Base-by-base conservation (phyloP, 2,888 invertebrate species). In the Lasioglossum calceatum region DNA sequence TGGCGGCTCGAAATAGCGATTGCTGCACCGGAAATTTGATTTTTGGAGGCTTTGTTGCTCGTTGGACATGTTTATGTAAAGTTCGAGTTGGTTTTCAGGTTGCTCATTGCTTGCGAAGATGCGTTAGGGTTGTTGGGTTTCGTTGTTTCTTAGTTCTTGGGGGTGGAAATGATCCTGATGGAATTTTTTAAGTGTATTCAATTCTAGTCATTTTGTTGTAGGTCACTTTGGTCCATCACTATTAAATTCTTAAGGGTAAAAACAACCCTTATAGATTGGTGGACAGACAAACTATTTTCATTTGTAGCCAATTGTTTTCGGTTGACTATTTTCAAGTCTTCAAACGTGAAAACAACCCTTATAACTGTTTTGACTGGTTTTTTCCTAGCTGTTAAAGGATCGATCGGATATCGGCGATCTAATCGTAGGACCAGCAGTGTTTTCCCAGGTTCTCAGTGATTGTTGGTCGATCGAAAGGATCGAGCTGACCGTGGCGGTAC, bases 391-490 rank as follows among this genome's bases (percentile, higher is more conserved):
- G 61, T 27, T 14, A 27, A 4, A 32, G 16, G 23, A 64, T 12
- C 32, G 39, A 47, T 67, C 47, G 67, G 23, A 7, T 16, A 4
- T 4, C 77, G 32, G 32, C 23, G n/a, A 67, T n/a, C 32, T 32
- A 23, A 19, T 23, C 14, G n/a, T 7, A 27, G 27, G 32, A 4
- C 5, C 42, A 39, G 12, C n/a, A 42, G 12, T 5, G 10, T 70
- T 70, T 70, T 39, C 67, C 36, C 36, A 39, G 36, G 19, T 67
- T 36, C 67, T 32, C 61, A 32, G 19, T 23, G 67, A 70, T 88
- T 79, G 78, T 58, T 19, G n/a, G 12, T 16, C 50, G 82, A 83
- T 78, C 79, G 84, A 81, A 74, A 44, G 82, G 27, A 71, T 77
- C 75, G 79, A 72, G 85, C 72, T 73, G 75, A 79, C 77, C 84